Base-by-base conservation (phyloP, 1,140 invertebrate species). In the Notospermus geniculatus region DNA sequence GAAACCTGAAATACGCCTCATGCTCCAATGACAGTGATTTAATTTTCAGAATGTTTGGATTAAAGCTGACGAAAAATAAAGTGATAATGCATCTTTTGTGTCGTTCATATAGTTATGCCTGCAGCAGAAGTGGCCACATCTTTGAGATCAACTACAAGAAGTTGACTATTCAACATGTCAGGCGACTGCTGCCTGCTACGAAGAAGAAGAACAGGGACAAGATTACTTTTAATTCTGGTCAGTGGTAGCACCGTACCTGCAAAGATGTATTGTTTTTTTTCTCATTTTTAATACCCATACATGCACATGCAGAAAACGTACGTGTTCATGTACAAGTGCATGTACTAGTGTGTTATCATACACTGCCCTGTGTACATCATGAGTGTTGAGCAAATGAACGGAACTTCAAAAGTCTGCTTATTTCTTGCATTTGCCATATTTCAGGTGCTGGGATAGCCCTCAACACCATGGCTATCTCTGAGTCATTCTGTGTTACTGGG, bases 401-500 rank as follows among this genome's bases (percentile, higher is more conserved):
- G 19, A 5, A n/a, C 27, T 63, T n/a, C n/a, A n/a, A n/a, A n/a
- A n/a, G n/a, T n/a, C n/a, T 50, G 46, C n/a, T 50, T 19, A 23
- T 19, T 50, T n/a, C 9, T 50, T 50, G 19, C 19, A 13, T 43
- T 43, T 11, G 19, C 19, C n/a, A 50, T 50, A 7, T 50, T 50
- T 13, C 36, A 72, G 72, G 74, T 53, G 52, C 69, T 39, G 76
- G 76, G 28, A 70, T 78, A 59, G 70, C 69, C n/a, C 71, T 81
- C 28, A 80, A 78, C 71, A 69, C 69, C 57, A 72, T 81, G 63
- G 68, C 64, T 62, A 69, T 80, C 0, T 79, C 75, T 60, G 79
- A 80, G 52, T 72, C 77, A 1, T 80, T 79, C 62, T 82, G 80
- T 75, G 77, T 78, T 43, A 82, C 79, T 23, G 80, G 79, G 4